Evolutionary conservation across 2,797 vertebrate genomes (phyloP).

Genomic region (Echeneis naucrates): DNA sequence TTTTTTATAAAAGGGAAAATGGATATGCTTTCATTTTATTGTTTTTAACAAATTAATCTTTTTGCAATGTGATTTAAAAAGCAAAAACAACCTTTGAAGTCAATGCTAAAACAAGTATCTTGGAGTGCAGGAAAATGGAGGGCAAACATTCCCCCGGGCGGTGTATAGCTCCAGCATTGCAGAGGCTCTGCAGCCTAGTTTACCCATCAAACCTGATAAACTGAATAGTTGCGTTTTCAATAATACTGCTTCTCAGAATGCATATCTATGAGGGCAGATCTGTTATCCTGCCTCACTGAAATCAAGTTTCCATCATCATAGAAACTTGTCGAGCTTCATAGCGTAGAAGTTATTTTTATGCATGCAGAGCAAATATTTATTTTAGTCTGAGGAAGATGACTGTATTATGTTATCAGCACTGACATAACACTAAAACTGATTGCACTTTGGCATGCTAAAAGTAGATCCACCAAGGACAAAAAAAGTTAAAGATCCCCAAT

Average conservation of each 20-base stretch:
- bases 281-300: slow-evolving; percentile 26
- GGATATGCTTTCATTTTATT: not conserved
- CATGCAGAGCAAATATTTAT: too few species aligned
- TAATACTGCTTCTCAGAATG: slow-evolving; percentile 17
- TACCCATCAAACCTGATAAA: not conserved
- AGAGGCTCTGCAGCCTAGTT: not conserved
- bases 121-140: not conserved
- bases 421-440: not conserved
- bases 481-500: slow-evolving; percentile 3
- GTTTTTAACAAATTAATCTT: slow-evolving; percentile 5
- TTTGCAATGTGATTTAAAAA: slow-evolving; percentile 13
- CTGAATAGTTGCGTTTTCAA: not conserved
- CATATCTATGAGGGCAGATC: slow-evolving; percentile 27
- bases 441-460: slow-evolving; percentile 22
- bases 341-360: slow-evolving; percentile 31
- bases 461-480: not conserved
- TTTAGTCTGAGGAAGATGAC: not conserved
- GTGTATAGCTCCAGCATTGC: not conserved
- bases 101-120: not conserved
- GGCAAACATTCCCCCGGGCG: not conserved
- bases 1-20: slow-evolving; percentile 20
- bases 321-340: slow-evolving; percentile 20
- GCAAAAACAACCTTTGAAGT: not conserved
- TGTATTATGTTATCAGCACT: not conserved
- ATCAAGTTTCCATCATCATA: slow-evolving; percentile 42